Percentiles rank a stretch among this genome's conserved stretches.
Conservation (phyloP, 1,140 invertebrate genomes). For the Eueides isabella region DNA sequence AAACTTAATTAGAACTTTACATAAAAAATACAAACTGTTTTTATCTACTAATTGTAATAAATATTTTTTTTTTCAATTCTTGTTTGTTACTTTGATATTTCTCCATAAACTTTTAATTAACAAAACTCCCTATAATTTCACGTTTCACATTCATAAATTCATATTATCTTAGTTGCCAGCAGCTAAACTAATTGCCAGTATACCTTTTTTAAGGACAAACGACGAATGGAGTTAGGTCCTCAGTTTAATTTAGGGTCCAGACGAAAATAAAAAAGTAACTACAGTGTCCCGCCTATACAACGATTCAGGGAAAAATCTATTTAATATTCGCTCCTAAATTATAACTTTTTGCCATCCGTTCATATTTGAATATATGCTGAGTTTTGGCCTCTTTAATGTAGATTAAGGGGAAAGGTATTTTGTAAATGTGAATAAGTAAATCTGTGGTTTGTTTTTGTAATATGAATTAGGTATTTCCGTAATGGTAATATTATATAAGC, state of each 20-base stretch:
- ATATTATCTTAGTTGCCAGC: constrained; percentile 6
- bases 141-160: background rate
- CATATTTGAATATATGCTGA: constrained; percentile 38
- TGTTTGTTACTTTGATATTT: too few species aligned
- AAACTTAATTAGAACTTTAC: too few species aligned
- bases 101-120: background rate
- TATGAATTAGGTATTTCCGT: too few species aligned
- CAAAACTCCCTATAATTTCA: background rate
- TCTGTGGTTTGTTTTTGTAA: too few species aligned
- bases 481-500: too few species aligned
- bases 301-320: constrained; percentile 70
- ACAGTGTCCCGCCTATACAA: constrained; percentile 67
- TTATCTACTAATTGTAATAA: too few species aligned
- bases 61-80: too few species aligned
- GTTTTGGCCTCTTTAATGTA: constrained; percentile 12
- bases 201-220: constrained; percentile 30
- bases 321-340: constrained; percentile 60
- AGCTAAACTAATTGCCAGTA: constrained; percentile 19
- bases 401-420: constrained; percentile 14
- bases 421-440: too few species aligned
- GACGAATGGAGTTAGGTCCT: constrained; percentile 38
- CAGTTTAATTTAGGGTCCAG: constrained; percentile 73
- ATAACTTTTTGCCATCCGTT: constrained; percentile 56
- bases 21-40: too few species aligned
- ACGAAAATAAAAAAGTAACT: constrained; percentile 69